Evolutionary conservation across 2,113 vertebrate species (phyloP), one percentile per base, ranked within the genome.

Genomic region (Elephas maximus): DNA sequence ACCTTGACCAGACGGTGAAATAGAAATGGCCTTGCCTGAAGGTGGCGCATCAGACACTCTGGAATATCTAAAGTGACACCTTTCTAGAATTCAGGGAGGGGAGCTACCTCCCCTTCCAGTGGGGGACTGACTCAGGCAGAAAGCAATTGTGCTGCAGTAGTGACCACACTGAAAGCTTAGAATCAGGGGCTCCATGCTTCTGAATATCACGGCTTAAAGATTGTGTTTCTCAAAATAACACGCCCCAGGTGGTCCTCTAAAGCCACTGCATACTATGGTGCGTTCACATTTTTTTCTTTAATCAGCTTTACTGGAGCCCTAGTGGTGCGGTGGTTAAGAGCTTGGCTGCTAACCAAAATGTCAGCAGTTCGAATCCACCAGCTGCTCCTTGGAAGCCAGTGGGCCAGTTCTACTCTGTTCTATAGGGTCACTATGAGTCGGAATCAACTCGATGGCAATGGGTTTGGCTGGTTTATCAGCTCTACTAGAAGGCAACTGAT

Each of bases 211-310:
- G 67, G 7, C 11, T 62, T 33, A 87, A 28, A 44, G 53, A 2
- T 37, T 33, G 12, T 74, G 7, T 18, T 90, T 65, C 62, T 23
- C 74, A 53, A 79, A 81, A 89, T 57, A 91, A 71, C 45, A 89
- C 14, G 12, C 12, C 62, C 30, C 53, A 62, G 37, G 12, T 26
- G 9, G 8, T 3, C 41, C 44, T 10, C 23, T 2, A 67, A 53
- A 81, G 28, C 21, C 41, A 71, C 11, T 33, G 17, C 24, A 53
- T 77, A 23, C 30, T 17, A 7, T 2, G 7, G 6, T 5, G 20
- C 2, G 0, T 37, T 20, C 60, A 57, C 60, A 57, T 84, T 67
- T 92, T 57, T 44, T 53, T 71, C 57, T 71, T 53, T 24, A 62
- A 10, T 45, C 33, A 51, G 23, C 21, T 94, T 95, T 21, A 9